Evolutionary conservation across 2,797 vertebrate species (phyloP).

Genomic region (Siniperca obscura): DNA sequence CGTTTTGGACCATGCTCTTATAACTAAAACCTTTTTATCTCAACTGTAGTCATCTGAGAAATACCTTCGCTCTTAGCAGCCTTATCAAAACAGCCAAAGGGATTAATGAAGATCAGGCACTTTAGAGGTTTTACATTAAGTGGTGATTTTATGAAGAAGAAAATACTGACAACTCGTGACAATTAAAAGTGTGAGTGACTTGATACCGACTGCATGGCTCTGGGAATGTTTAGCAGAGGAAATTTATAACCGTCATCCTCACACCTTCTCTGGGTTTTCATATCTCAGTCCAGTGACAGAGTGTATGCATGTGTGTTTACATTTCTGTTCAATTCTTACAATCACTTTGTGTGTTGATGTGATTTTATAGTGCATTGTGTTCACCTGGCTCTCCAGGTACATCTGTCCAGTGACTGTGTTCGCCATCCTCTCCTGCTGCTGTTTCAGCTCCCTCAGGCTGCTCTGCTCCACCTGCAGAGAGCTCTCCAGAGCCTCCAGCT

Average conservation of each 20-base stretch:
- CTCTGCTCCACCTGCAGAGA: constrained; percentile 89
- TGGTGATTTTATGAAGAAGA: constrained; percentile 27
- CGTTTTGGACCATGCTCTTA: neutral
- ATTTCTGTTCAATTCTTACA: neutral
- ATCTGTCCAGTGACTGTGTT: constrained; percentile 96
- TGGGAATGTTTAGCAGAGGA: constrained; percentile 43
- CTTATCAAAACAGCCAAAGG: constrained; percentile 15
- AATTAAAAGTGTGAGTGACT: constrained; percentile 6
- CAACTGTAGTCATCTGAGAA: constrained; percentile 4
- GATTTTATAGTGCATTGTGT: neutral
- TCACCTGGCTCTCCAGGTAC: constrained; percentile 96
- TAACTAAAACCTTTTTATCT: neutral
- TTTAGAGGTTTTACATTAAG: constrained; percentile 11
- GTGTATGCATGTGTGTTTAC: neutral
- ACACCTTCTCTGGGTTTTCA: constrained; percentile 42
- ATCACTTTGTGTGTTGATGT: neutral
- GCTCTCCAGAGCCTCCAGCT: constrained; percentile 90
- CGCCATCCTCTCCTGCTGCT: constrained; percentile 93
- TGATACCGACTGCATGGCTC: neutral
- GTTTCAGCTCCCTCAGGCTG: constrained; percentile 88
- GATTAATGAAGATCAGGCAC: constrained; percentile 13
- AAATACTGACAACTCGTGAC: constrained; percentile 8
- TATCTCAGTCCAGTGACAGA: neutral
- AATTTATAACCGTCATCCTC: neutral
- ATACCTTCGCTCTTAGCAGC: constrained; percentile 32